Evolutionary conservation across 1,140 invertebrate genomes (phyloP).

Genomic region (Anoplophora glabripennis): DNA sequence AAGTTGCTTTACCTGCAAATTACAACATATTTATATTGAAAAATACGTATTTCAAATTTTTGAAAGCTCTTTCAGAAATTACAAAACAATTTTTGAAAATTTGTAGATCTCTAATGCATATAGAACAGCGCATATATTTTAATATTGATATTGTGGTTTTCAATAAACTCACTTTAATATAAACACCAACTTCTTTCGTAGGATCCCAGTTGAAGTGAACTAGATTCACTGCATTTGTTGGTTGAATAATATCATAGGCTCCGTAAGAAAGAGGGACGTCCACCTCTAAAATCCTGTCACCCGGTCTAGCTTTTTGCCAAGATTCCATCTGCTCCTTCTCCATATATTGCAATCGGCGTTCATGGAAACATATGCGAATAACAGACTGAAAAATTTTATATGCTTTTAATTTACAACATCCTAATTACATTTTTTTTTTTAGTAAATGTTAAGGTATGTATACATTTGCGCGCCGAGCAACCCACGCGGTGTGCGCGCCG

Average conservation of each 20-base stretch:
- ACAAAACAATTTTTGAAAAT: too few relatives aligned
- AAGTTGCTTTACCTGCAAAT: too few relatives aligned
- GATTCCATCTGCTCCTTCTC: constrained; percentile 89
- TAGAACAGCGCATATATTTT: too few relatives aligned
- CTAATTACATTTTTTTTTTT: too few relatives aligned
- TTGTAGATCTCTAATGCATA: too few relatives aligned
- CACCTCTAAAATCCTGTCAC: constrained; percentile 88
- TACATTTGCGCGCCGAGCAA: too few relatives aligned
- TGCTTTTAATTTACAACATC: not conserved
- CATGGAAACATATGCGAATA: constrained; percentile 92
- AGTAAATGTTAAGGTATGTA: too few relatives aligned
- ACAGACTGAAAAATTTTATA: constrained; percentile 54
- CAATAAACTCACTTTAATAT: constrained; percentile 70
- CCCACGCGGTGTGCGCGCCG: too few relatives aligned
- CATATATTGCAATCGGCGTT: constrained; percentile 91
- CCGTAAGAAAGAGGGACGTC: constrained; percentile 94
- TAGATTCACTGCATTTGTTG: constrained; percentile 71
- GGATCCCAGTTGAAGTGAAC: constrained; percentile 94
- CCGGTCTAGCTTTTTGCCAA: constrained; percentile 84
- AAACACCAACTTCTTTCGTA: constrained; percentile 91
- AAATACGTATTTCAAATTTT: too few relatives aligned
- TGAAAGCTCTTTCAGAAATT: too few relatives aligned
- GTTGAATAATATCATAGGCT: constrained; percentile 76
- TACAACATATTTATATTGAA: too few relatives aligned
- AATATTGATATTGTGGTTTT: not conserved